Conservation (phyloP, 2,113 vertebrate genomes). For the Colius striatus region DNA sequence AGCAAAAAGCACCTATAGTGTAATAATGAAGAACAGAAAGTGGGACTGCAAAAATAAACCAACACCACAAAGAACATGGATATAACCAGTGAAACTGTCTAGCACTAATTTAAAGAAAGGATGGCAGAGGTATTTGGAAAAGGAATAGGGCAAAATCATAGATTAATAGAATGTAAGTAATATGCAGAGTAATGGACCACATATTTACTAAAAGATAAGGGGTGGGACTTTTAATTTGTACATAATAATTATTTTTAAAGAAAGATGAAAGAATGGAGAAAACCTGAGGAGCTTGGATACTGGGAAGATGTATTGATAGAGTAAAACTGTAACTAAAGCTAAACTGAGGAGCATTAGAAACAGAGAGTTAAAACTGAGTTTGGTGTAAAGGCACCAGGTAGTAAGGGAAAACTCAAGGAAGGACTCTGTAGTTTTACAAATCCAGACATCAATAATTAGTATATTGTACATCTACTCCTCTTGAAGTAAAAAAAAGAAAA, state of each 20-base stretch:
- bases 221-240: background rate
- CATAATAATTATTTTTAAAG: background rate
- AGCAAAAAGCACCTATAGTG: background rate
- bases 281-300: background rate
- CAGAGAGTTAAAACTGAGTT: background rate
- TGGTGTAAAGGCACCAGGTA: background rate
- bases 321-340: background rate
- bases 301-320: background rate
- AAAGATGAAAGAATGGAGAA: background rate
- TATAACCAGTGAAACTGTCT: background rate
- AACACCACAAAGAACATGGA: background rate
- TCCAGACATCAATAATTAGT: background rate
- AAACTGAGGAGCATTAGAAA: background rate
- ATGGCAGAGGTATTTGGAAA: background rate
- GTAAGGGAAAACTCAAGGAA: background rate
- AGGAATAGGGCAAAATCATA: background rate
- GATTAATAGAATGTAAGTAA: background rate
- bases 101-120: background rate
- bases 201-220: background rate
- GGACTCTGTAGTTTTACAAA: background rate
- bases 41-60: accelerated
- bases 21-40: background rate
- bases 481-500: background rate
- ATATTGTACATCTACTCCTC: background rate
- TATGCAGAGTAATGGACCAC: background rate